Conservation (phyloP, 2,888 invertebrate species). For the Drosophila antonietae region DNA sequence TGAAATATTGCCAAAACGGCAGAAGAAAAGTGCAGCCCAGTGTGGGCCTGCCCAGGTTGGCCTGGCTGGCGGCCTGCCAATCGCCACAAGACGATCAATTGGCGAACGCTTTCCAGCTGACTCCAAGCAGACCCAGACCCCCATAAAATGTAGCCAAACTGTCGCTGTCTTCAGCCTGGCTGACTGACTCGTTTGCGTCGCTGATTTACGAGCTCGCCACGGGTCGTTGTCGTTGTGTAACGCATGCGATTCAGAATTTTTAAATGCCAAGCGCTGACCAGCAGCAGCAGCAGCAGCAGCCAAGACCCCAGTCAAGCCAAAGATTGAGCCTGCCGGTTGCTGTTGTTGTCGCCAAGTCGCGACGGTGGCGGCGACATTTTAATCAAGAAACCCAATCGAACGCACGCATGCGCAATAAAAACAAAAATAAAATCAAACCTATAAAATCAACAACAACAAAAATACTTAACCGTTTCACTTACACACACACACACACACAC, state of each 20-base stretch:
- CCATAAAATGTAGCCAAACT: slow-evolving; percentile 68
- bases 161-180: slow-evolving; percentile 39
- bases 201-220: slow-evolving; percentile 83
- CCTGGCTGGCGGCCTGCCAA: slow-evolving; percentile 64
- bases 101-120: slow-evolving; percentile 61
- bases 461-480: slow-evolving; percentile 63
- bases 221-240: slow-evolving; percentile 78
- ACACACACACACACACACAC: slow-evolving; percentile 39
- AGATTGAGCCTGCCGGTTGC: slow-evolving; percentile 34
- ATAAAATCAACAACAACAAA: slow-evolving; percentile 58
- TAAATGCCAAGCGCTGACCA: slow-evolving; percentile 73
- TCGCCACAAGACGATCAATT: slow-evolving; percentile 75
- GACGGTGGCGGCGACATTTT: slow-evolving; percentile 73
- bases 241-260: slow-evolving; percentile 79
- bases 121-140: slow-evolving; percentile 47
- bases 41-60: slow-evolving; percentile 54
- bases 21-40: slow-evolving; percentile 58
- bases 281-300: slow-evolving; percentile 26
- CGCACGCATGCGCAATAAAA: slow-evolving; percentile 83
- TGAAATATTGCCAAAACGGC: slow-evolving; percentile 68
- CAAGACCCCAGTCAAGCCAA: slow-evolving; percentile 19
- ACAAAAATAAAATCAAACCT: slow-evolving; percentile 63
- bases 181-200: slow-evolving; percentile 71
- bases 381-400: slow-evolving; percentile 82
- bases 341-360: slow-evolving; percentile 67